These are phyloP conservation scores for Nebria salina DNA, from an alignment of 2,888 invertebrate genomes.

Conservation along the genomic window DNA sequence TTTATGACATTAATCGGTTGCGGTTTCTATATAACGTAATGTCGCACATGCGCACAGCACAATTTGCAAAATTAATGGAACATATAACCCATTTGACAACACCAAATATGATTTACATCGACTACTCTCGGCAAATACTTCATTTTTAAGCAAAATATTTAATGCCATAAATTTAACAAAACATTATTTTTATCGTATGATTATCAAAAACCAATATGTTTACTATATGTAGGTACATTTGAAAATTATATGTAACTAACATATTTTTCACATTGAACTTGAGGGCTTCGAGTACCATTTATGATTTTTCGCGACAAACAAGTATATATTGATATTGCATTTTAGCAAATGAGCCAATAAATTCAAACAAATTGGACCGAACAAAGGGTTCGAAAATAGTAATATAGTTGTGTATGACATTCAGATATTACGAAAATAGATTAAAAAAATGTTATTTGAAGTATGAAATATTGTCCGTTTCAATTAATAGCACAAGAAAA, in stretches of 20 bases:
- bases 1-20: constrained; percentile 39
- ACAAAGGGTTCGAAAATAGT: too few relatives aligned
- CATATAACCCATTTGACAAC: constrained; percentile 43
- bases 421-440: too few relatives aligned
- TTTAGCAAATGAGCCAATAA: too few relatives aligned
- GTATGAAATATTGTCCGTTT: background rate
- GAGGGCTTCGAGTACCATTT: too few relatives aligned
- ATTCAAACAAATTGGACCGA: too few relatives aligned
- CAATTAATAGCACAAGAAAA: background rate
- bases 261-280: too few relatives aligned
- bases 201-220: background rate
- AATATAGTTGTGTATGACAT: too few relatives aligned
- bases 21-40: constrained; percentile 11
- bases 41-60: background rate
- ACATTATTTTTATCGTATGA: background rate
- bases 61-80: constrained; percentile 36
- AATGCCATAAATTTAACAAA: background rate
- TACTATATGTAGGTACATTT: background rate
- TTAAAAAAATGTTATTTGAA: too few relatives aligned
- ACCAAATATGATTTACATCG: constrained; percentile 40
- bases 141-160: background rate
- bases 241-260: too few relatives aligned
- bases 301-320: too few relatives aligned
- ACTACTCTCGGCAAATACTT: background rate
- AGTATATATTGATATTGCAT: too few relatives aligned